These are phyloP conservation scores for Craseonycteris thonglongyai DNA, from an alignment of 2,113 vertebrate genomes.

Conservation along the genomic window DNA sequence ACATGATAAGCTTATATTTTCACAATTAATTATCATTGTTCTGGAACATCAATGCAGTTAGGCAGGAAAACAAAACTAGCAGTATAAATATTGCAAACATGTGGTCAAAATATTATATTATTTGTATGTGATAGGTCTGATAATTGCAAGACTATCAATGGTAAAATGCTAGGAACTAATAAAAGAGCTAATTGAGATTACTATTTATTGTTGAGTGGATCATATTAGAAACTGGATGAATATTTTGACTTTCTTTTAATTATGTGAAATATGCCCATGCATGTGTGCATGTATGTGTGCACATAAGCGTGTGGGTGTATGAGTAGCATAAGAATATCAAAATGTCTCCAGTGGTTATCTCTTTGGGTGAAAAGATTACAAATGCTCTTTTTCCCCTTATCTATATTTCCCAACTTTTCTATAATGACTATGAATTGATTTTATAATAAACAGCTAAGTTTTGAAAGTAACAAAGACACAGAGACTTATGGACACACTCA, in stretches of 20 bases:
- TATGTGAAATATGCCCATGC: neutral
- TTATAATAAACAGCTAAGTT: no score
- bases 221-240: neutral
- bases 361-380: neutral
- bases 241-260: neutral
- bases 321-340: neutral
- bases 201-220: neutral
- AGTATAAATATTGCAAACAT: neutral
- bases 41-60: neutral
- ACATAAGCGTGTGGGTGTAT: no score
- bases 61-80: neutral
- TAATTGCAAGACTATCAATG: neutral
- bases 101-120: neutral
- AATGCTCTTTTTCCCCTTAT: neutral
- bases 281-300: no score
- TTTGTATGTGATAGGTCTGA: neutral
- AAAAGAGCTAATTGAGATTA: neutral
- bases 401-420: slow-evolving; percentile 8
- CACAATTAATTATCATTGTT: neutral
- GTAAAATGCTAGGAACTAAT: neutral
- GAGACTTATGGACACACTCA: no score
- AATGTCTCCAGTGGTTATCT: neutral
- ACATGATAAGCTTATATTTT: neutral
- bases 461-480: no score
- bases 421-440: neutral